Conservation (phyloP, 2,888 invertebrate species). For the Hypsopygia costalis region DNA sequence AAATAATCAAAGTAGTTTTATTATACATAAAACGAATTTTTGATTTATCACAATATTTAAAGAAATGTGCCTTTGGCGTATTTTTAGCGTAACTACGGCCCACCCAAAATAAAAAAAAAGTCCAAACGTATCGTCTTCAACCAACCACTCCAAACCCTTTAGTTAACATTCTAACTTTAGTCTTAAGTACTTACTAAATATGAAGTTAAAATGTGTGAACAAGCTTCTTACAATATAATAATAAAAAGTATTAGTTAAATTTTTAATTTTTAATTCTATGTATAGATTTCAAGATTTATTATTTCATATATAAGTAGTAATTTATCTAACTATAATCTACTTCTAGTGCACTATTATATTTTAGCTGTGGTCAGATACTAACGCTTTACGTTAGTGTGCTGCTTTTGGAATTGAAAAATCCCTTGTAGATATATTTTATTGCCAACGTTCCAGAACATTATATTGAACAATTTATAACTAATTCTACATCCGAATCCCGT, state of each 20-base stretch:
- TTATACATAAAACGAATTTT: conserved; percentile 33
- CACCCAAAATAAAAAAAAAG: conserved; percentile 39
- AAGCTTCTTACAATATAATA: conserved; percentile 76
- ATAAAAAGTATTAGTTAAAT: conserved; percentile 78
- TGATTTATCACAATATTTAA: conserved; percentile 56
- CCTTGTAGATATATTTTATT: too few relatives aligned
- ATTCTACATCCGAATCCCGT: too few relatives aligned
- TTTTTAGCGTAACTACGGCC: conserved; percentile 34
- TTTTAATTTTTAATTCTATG: conserved; percentile 77
- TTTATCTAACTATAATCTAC: conserved; percentile 73
- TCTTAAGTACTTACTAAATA: conserved; percentile 72
- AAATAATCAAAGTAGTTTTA: conserved; percentile 14
- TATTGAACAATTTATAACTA: too few relatives aligned
- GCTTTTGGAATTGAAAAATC: conserved; percentile 28
- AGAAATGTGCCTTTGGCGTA: conserved; percentile 66
- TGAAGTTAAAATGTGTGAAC: conserved; percentile 80
- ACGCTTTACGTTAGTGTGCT: conserved; percentile 47
- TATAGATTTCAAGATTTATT: conserved; percentile 75
- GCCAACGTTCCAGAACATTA: too few relatives aligned
- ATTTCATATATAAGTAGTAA: conserved; percentile 64
- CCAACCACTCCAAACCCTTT: conserved; percentile 47
- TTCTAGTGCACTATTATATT: conserved; percentile 70
- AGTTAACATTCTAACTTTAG: conserved; percentile 43
- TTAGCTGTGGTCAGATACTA: conserved; percentile 76
- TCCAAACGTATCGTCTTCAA: conserved; percentile 53